phyloP scores from a whole-genome alignment of 2,888 invertebrate genomes.

The Caradrina clavipalpis region DNA sequence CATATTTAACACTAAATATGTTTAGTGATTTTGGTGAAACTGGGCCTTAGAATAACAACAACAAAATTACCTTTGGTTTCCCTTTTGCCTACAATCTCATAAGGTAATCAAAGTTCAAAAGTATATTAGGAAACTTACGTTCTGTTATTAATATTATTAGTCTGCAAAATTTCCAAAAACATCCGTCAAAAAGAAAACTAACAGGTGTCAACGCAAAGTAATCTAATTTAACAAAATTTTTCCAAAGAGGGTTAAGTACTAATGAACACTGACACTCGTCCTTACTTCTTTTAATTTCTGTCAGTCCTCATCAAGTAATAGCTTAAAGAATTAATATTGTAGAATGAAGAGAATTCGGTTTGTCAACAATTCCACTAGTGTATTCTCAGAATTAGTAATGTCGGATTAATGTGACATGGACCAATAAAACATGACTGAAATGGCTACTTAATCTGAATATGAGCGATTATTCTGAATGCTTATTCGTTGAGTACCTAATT shows the following conservation, averaged over 20 bases:
- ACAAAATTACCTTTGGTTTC: too few species aligned
- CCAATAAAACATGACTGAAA: conserved; percentile 62
- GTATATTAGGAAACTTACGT: background rate
- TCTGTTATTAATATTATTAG: background rate
- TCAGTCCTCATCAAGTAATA: conserved; percentile 1
- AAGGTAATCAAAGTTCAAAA: too few species aligned
- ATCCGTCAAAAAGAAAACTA: background rate
- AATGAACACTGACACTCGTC: background rate
- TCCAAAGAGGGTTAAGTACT: background rate
- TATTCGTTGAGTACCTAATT: conserved; percentile 50
- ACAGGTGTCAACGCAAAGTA: background rate
- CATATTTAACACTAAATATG: too few species aligned
- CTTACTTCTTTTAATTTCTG: conserved; percentile 11
- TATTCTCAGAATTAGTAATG: conserved; percentile 58
- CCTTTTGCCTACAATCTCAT: too few species aligned
- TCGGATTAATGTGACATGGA: conserved; percentile 54
- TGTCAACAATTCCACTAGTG: conserved; percentile 25
- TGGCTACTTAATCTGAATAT: conserved; percentile 62
- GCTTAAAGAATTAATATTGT: conserved; percentile 5
- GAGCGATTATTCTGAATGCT: conserved; percentile 55
- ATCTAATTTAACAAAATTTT: background rate
- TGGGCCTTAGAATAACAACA: too few species aligned
- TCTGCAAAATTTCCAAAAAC: background rate
- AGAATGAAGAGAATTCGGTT: conserved; percentile 10
- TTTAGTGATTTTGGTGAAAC: too few species aligned